Percentiles rank a stretch among this genome's conserved stretches.
These are phyloP conservation scores for Oncorhynchus gorbuscha DNA, from an alignment of 2,113 vertebrate genomes.

Conservation along the genomic window DNA sequence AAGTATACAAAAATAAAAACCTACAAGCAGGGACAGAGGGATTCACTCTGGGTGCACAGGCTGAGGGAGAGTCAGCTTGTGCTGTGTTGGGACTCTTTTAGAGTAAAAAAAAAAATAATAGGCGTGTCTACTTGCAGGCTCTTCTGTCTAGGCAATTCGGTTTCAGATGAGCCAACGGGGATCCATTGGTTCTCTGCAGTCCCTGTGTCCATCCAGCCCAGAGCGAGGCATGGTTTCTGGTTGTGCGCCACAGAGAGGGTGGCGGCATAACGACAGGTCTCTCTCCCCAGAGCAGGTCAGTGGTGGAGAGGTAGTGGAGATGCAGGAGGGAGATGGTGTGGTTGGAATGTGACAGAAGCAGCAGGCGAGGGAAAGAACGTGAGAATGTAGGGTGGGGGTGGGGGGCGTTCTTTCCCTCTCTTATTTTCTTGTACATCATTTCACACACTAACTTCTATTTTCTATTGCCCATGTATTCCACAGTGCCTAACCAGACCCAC, in stretches of 20 bases:
- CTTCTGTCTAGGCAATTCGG: slow-evolving; percentile 64
- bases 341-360: background rate
- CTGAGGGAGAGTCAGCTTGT: background rate
- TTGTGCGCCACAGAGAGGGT: background rate
- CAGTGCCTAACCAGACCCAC: too few relatives aligned
- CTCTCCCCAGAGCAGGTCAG: too few relatives aligned
- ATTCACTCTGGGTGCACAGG: background rate
- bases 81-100: background rate
- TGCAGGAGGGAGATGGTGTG: background rate
- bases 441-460: background rate
- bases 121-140: background rate
- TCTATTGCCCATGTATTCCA: background rate
- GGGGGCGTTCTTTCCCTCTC: background rate
- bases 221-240: background rate
- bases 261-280: background rate
- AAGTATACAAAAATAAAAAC: slow-evolving; percentile 33
- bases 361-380: background rate
- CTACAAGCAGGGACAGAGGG: background rate
- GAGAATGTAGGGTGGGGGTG: too few relatives aligned
- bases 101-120: slow-evolving; percentile 55
- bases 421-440: background rate
- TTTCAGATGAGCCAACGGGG: slow-evolving; percentile 35
- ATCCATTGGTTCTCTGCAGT: slow-evolving; percentile 23
- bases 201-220: slow-evolving; percentile 29
- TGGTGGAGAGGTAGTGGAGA: too few relatives aligned